Evolutionary conservation across 2,797 vertebrate genomes (phyloP).

Genomic region (Jordanella pulchra): DNA sequence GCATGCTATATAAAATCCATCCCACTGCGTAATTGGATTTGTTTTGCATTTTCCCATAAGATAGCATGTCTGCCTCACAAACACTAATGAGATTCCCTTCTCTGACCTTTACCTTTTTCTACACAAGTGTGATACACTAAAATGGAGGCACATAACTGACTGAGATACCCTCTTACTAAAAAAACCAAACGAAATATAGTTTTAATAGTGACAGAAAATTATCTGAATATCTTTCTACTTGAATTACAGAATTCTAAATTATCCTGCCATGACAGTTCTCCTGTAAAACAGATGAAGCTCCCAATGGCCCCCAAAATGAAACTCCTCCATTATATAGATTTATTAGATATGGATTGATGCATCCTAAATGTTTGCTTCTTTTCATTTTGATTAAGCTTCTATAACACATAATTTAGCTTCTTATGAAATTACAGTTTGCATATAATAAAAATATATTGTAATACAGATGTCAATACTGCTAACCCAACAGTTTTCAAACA

Average conservation of each 20-base stretch:
- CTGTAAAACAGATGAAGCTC: slow-evolving; percentile 55
- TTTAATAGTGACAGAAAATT: too few species aligned
- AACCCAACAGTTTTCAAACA: too few species aligned
- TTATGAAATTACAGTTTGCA: neutral
- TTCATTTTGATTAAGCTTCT: neutral
- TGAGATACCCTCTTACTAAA: neutral
- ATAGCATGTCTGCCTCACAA: slow-evolving; percentile 18
- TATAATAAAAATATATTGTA: neutral
- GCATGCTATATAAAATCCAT: slow-evolving; percentile 8
- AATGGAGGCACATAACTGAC: neutral
- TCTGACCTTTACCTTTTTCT: slow-evolving; percentile 46
- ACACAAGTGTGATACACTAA: slow-evolving; percentile 17
- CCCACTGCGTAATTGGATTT: neutral
- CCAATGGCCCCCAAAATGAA: slow-evolving; percentile 41
- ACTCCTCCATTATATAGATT: neutral
- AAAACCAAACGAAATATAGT: too few species aligned
- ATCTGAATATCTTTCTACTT: too few species aligned
- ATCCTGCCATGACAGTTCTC: neutral
- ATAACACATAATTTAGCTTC: neutral
- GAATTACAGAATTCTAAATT: neutral
- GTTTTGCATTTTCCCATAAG: slow-evolving; percentile 9
- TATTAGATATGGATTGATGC: neutral
- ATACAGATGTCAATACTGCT: neutral
- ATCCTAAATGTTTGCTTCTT: neutral
- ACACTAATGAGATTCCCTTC: slow-evolving; percentile 36